Evolutionary conservation across 2,797 vertebrate genomes (phyloP).

Genomic region (Manis crassicaudata): DNA sequence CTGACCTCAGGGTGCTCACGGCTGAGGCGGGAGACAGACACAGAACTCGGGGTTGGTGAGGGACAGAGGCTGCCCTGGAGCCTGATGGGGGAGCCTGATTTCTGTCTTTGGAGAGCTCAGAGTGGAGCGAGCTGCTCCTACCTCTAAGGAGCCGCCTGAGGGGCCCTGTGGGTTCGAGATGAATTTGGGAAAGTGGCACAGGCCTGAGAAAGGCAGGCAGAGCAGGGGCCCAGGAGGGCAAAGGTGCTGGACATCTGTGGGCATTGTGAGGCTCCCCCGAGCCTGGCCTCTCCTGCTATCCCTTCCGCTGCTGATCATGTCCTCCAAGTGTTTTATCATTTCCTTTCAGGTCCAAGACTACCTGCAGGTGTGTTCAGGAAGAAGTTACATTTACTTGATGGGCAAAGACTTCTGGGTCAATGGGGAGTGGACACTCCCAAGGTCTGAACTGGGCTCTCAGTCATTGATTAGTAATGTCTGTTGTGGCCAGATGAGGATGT

Average conservation of each 20-base stretch:
- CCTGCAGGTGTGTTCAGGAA: neutral
- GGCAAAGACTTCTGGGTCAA: neutral
- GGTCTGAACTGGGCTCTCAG: neutral
- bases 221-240: neutral
- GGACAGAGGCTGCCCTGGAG: neutral
- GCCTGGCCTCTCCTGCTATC: neutral
- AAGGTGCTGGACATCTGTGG: rapidly evolving
- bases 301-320: rapidly evolving
- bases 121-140: rapidly evolving
- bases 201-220: neutral
- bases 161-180: neutral
- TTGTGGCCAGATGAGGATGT: rapidly evolving
- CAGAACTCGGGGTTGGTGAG: neutral
- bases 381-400: neutral
- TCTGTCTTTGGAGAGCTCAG: neutral
- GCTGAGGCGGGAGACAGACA: neutral
- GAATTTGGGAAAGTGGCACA: neutral
- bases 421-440: neutral
- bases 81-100: neutral
- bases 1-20: neutral
- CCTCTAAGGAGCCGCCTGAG: neutral
- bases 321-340: neutral
- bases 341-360: neutral
- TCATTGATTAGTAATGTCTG: neutral
- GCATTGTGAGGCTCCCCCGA: rapidly evolving